phyloP scores from a whole-genome alignment of 2,888 invertebrate species.

The Meloe dianella region DNA sequence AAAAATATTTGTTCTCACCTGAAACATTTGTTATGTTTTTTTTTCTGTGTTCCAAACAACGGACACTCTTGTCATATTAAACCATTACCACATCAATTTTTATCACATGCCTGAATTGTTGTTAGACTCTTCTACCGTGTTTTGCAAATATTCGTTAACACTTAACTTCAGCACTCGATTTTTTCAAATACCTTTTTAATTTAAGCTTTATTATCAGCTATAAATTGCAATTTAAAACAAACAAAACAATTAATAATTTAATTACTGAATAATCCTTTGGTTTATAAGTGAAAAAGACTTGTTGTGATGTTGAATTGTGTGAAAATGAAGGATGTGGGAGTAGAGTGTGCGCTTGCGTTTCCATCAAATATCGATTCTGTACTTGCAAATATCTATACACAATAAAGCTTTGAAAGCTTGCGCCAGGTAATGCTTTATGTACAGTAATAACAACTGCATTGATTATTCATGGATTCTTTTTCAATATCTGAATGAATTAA shows the following conservation, averaged over 20 bases:
- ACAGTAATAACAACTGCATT: neutral
- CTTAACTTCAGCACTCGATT: too few species aligned
- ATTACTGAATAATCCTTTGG: slow-evolving; percentile 34
- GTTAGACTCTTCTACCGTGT: too few species aligned
- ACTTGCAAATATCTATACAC: slow-evolving; percentile 18
- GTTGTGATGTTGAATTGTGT: slow-evolving; percentile 23
- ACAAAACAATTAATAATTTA: too few species aligned
- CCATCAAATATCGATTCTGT: slow-evolving; percentile 23
- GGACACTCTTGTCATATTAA: neutral
- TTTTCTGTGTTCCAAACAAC: too few species aligned
- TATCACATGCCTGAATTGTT: too few species aligned
- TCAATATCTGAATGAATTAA: too few species aligned
- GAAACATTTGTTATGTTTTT: slow-evolving; percentile 25
- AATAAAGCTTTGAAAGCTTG: neutral
- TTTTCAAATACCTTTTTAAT: slow-evolving; percentile 11
- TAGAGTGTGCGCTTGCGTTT: slow-evolving; percentile 30
- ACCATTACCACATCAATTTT: neutral
- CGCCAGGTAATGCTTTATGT: neutral
- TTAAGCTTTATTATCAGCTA: slow-evolving; percentile 11
- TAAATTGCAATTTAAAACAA: slow-evolving; percentile 20
- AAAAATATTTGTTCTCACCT: slow-evolving; percentile 17
- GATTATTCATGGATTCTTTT: neutral
- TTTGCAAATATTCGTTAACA: too few species aligned
- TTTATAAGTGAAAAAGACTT: slow-evolving; percentile 34
- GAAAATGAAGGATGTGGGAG: slow-evolving; percentile 16